Conservation (phyloP, 1,140 invertebrate species). For the Phthorimaea operculella region DNA sequence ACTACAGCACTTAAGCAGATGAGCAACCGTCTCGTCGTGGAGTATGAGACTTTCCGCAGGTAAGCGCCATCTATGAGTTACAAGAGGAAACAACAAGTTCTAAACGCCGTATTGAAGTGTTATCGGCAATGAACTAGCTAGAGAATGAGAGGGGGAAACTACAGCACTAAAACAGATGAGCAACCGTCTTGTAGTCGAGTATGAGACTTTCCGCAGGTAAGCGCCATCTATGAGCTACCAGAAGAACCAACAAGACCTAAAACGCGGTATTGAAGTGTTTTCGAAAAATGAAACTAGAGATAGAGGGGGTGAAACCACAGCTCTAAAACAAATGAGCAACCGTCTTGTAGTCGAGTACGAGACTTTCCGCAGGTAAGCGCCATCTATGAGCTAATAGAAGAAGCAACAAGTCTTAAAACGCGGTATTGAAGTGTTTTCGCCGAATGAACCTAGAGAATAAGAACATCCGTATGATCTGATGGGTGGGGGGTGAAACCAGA, state of each 20-base stretch:
- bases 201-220: conserved; percentile 68
- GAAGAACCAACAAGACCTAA: no score
- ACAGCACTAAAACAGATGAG: conserved; percentile 70
- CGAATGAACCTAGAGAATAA: conserved; percentile 62
- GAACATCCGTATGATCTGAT: conserved; percentile 61
- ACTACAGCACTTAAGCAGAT: conserved; percentile 71
- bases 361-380: conserved; percentile 67
- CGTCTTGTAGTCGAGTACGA: conserved; percentile 69
- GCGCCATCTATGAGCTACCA: no score
- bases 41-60: conserved; percentile 70
- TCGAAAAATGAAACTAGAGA: no score
- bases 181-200: conserved; percentile 69
- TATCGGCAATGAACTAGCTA: no score
- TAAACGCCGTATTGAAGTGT: no score
- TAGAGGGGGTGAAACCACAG: conserved; percentile 79
- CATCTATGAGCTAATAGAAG: no score
- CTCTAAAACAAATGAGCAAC: conserved; percentile 68
- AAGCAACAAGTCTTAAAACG: no score
- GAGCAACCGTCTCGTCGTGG: conserved; percentile 66
- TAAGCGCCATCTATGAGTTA: conserved; percentile 16
- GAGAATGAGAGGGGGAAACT: conserved; percentile 72
- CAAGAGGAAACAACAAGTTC: no score
- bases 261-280: no score
- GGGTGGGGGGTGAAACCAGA: conserved; percentile 76
- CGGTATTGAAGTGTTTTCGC: no score